Percentiles rank a stretch among this genome's conserved stretches.
These are phyloP conservation scores for Amia ocellicauda DNA, from an alignment of 2,113 vertebrate species.

Conservation along the genomic window DNA sequence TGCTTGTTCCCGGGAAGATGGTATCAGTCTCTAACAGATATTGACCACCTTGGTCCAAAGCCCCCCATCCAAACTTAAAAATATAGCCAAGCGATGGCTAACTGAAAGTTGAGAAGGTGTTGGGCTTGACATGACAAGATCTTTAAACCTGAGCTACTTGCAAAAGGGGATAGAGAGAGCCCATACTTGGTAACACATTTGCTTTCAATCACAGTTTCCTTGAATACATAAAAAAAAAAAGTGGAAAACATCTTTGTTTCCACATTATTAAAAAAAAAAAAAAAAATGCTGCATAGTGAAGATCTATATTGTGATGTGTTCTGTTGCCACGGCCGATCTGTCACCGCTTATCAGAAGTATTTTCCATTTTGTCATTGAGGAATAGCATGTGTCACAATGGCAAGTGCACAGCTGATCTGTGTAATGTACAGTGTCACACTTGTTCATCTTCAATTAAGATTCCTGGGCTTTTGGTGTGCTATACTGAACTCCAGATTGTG, in stretches of 20 bases:
- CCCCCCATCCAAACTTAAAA: constrained; percentile 26
- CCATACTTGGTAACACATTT: background rate
- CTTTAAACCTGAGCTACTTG: background rate
- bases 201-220: too few relatives aligned
- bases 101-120: background rate
- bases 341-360: constrained; percentile 56
- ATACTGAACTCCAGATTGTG: background rate
- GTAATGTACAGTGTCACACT: constrained; percentile 26
- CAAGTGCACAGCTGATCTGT: constrained; percentile 45
- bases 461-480: background rate
- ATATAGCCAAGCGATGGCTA: constrained; percentile 21
- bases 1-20: constrained; percentile 6
- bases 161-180: background rate
- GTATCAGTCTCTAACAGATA: constrained; percentile 23
- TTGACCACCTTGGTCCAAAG: constrained; percentile 13
- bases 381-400: constrained; percentile 45
- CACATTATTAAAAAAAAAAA: background rate
- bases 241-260: background rate
- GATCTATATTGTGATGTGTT: background rate
- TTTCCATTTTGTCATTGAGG: constrained; percentile 57
- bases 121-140: constrained; percentile 4
- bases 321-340: background rate
- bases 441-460: constrained; percentile 32
- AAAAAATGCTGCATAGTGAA: background rate
- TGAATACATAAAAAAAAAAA: background rate